Conservation (phyloP, 2,888 invertebrate species). For the Slavum lentiscoides region DNA sequence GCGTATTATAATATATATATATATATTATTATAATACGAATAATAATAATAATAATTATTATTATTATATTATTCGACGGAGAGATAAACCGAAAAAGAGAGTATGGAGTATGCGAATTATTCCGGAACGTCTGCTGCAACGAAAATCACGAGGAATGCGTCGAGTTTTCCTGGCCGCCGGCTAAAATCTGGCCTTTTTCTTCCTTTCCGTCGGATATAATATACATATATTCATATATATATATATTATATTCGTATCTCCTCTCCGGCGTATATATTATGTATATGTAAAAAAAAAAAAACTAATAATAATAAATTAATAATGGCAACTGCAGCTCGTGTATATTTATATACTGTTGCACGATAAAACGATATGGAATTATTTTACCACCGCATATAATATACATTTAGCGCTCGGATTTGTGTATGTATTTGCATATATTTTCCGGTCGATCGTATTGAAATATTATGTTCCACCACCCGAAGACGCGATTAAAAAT, state of each 20-base stretch:
- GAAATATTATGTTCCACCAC: too few species aligned
- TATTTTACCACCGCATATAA: neutral
- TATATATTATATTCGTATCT: neutral
- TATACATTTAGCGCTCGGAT: too few species aligned
- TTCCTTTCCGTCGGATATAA: neutral
- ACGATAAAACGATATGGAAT: neutral
- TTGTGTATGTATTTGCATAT: too few species aligned
- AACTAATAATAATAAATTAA: too few species aligned
- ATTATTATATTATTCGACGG: neutral
- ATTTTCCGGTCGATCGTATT: too few species aligned
- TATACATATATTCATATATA: too few species aligned
- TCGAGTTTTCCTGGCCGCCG: slow-evolving; percentile 19
- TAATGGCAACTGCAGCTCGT: too few species aligned
- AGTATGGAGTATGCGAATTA: slow-evolving; percentile 29
- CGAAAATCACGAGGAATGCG: slow-evolving; percentile 42
- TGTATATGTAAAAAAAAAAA: too few species aligned
- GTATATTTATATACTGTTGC: too few species aligned
- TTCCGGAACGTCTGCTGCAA: slow-evolving; percentile 11
- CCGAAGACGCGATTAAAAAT: too few species aligned
- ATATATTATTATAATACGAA: neutral
- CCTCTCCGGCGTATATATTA: neutral
- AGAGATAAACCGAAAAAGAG: neutral
- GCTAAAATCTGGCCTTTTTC: slow-evolving; percentile 37
- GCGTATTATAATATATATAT: too few species aligned
- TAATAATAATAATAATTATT: slow-evolving; percentile 15